Conservation (phyloP, 2,797 vertebrate species). For the Cyprinella venusta region DNA sequence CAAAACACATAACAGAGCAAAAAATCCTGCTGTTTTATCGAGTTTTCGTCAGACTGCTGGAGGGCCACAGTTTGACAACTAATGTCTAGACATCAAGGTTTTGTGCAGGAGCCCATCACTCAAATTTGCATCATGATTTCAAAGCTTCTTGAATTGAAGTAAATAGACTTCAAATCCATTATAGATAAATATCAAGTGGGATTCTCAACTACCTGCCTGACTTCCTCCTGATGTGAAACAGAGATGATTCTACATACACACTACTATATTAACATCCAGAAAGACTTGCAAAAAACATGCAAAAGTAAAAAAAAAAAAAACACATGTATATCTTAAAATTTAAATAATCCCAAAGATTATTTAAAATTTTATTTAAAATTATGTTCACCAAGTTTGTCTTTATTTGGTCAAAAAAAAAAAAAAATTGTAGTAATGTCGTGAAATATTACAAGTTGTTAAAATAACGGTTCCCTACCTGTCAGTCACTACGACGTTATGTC, state of each 20-base stretch:
- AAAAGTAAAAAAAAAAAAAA: no score
- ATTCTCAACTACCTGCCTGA: neutral
- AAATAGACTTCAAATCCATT: neutral
- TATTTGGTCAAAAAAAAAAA: no score
- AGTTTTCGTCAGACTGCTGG: neutral
- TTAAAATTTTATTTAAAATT: no score
- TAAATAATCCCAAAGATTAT: no score
- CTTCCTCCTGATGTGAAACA: neutral
- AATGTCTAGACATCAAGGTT: neutral
- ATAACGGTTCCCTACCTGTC: no score
- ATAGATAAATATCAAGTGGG: neutral
- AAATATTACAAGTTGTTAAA: no score
- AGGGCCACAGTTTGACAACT: conserved; percentile 4
- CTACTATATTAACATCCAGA: neutral
- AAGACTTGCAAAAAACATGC: no score
- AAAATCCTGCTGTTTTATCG: neutral
- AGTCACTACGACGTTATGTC: no score
- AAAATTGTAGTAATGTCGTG: no score
- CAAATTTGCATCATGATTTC: neutral
- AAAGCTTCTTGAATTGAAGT: neutral
- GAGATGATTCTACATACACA: neutral
- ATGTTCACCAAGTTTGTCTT: no score
- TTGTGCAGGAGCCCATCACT: neutral
- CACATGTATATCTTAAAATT: no score
- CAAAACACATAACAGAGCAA: neutral